Evolutionary conservation across 2,113 vertebrate species (phyloP), one percentile per base, ranked within the genome.

Genomic region (Gallinago undulata): DNA sequence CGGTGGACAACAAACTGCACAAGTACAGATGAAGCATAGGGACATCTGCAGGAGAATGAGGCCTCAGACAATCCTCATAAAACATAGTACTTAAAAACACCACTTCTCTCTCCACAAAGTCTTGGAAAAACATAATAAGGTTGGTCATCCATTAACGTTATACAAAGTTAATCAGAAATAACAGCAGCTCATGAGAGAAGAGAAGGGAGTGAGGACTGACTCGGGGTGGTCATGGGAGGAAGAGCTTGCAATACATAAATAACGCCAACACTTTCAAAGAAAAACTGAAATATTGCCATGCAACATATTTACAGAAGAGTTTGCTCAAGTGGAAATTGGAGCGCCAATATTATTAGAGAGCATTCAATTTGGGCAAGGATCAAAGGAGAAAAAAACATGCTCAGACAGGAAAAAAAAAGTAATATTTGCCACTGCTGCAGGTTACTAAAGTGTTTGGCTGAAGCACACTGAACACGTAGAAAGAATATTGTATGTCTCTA

Each of bases 151-250:
- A 41, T 55, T 48, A 72, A 78, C 47, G 47, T 64, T 81, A 23
- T 55, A 74, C 64, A 23, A 90, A 86, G 21, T 45, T 73, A 48
- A 62, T 66, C 13, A 66, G 55, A 77, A 70, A 78, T 67, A 81
- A 69, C 22, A 92, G 15, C 3, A 0, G 16, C 19, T 83, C 11
- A 35, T 28, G 24, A 74, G 35, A 72, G 18, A 41, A 57, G 24
- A 62, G 27, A 50, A 74, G 21, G 23, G 59, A 62, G 24, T 39
- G 19, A 69, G 19, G 35, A 57, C 28, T 64, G 33, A 27, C 43
- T 41, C 39, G 18, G 22, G 24, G 63, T 31, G 31, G n/a, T 50
- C n/a, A 28, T 23, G 0, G 0, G 27, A 16, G 19, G 22, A 67
- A 62, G 64, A 63, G 30, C 10, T 73, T 82, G 37, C 25, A 50